Conservation (phyloP, 2,888 invertebrate genomes). For the Nipponacmea schrenckii region DNA sequence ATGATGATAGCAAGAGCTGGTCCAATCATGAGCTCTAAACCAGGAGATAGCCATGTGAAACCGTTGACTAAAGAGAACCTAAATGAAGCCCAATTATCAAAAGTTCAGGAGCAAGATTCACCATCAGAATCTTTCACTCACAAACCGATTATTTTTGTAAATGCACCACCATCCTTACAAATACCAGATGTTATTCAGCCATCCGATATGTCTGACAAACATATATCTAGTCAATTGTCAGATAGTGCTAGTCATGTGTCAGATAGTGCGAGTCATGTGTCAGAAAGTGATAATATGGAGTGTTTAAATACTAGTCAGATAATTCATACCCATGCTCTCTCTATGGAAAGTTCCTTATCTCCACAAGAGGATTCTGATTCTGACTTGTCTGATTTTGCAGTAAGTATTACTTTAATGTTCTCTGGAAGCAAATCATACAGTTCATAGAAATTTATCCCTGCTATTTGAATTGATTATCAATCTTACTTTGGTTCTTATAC, state of each 20-base stretch:
- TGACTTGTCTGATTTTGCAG: neutral
- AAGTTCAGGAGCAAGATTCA: neutral
- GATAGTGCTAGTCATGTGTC: neutral
- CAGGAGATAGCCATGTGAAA: neutral
- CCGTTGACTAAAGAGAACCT: neutral
- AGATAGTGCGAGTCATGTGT: neutral
- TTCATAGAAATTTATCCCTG: too few species aligned
- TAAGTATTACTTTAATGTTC: neutral
- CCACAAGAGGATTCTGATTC: constrained; percentile 3
- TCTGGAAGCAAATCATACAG: too few species aligned
- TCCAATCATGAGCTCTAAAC: constrained; percentile 22
- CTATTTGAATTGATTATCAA: too few species aligned
- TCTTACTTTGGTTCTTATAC: too few species aligned
- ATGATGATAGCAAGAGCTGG: constrained; percentile 57
- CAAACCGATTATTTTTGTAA: neutral
- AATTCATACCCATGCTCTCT: neutral
- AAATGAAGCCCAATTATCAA: neutral
- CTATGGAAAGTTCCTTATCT: neutral
- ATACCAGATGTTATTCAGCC: neutral
- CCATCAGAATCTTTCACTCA: neutral
- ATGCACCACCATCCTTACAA: neutral
- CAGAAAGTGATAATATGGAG: neutral
- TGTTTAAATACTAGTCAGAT: neutral
- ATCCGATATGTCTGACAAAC: neutral
- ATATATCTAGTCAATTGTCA: neutral